These are phyloP conservation scores for Drosophila pseudoananassae DNA, from an alignment of 1,140 invertebrate genomes.

Conservation along the genomic window DNA sequence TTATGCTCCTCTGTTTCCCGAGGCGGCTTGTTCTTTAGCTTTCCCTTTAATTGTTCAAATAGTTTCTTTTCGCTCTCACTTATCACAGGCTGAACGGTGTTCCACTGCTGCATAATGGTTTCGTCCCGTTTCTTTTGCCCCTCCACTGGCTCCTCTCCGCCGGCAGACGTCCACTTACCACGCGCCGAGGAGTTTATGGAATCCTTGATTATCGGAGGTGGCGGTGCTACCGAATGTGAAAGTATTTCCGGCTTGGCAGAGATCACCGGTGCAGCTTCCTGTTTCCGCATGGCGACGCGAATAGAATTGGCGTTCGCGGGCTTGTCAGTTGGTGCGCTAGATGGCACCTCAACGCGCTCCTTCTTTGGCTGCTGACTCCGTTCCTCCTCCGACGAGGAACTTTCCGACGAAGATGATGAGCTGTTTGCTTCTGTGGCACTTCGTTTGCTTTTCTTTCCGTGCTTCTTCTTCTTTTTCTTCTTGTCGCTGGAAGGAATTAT, in stretches of 20 bases:
- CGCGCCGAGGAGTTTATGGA: conserved; percentile 64
- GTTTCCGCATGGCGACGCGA: conserved; percentile 89
- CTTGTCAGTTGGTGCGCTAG: conserved; percentile 71
- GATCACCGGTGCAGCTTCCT: conserved; percentile 76
- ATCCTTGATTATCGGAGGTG: conserved; percentile 64
- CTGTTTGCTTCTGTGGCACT: conserved; percentile 76
- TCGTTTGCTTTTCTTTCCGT: conserved; percentile 86
- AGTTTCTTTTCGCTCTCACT: conserved; percentile 86
- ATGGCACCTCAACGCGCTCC: conserved; percentile 22
- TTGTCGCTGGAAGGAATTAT: conserved; percentile 57
- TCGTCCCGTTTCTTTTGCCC: conserved; percentile 83
- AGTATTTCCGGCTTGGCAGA: conserved; percentile 14
- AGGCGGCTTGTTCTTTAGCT: conserved; percentile 77
- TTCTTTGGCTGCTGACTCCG: conserved; percentile 83
- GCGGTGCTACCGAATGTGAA: conserved; percentile 45
- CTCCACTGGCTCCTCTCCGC: conserved; percentile 46
- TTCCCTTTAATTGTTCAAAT: conserved; percentile 86
- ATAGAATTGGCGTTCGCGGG: conserved; percentile 86
- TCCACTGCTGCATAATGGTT: conserved; percentile 86
- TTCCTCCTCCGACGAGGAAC: conserved; percentile 84
- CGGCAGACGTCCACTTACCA: conserved; percentile 66
- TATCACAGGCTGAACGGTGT: conserved; percentile 86
- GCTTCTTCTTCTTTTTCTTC: conserved; percentile 87
- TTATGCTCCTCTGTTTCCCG: conserved; percentile 52
- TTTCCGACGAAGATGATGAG: conserved; percentile 65